Percentiles rank a stretch among this genome's conserved stretches.
phyloP scores from a whole-genome alignment of 2,113 vertebrate genomes.

The Thalassoma bifasciatum region DNA sequence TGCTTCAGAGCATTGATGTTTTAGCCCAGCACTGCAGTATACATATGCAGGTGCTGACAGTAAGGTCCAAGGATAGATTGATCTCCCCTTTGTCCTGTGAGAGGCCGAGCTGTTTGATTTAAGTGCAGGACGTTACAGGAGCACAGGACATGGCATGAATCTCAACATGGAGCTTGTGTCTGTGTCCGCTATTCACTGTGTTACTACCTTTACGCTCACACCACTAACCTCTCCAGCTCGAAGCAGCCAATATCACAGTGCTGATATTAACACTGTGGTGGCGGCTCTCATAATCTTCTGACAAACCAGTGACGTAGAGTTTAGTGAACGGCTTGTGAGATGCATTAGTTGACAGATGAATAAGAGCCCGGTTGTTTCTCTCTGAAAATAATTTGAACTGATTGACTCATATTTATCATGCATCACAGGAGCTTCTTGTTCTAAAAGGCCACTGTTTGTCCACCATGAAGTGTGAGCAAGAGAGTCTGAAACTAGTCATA shows the following conservation, averaged over 20 bases:
- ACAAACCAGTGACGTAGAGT: too few species aligned
- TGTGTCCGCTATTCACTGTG: neutral
- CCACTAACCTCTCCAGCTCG: neutral
- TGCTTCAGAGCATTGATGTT: too few species aligned
- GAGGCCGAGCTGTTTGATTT: constrained; percentile 24
- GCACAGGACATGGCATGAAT: constrained; percentile 22
- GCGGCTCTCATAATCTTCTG: too few species aligned
- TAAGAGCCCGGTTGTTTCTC: neutral
- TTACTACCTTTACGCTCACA: neutral
- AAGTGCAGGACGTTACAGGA: constrained; percentile 23
- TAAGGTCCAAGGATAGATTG: neutral
- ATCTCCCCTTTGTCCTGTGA: neutral
- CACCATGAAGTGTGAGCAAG: too few species aligned
- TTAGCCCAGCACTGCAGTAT: too few species aligned
- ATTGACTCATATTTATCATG: too few species aligned
- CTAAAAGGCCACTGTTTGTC: neutral
- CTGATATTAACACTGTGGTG: too few species aligned
- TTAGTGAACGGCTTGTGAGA: too few species aligned
- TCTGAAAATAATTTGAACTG: too few species aligned
- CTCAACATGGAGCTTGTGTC: constrained; percentile 9
- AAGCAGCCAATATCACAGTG: neutral
- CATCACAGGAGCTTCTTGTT: neutral
- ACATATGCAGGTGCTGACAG: neutral
- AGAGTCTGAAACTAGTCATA: too few species aligned
- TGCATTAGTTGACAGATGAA: too few species aligned